Conservation (phyloP, 1,140 invertebrate genomes). For the Cherax quadricarinatus region DNA sequence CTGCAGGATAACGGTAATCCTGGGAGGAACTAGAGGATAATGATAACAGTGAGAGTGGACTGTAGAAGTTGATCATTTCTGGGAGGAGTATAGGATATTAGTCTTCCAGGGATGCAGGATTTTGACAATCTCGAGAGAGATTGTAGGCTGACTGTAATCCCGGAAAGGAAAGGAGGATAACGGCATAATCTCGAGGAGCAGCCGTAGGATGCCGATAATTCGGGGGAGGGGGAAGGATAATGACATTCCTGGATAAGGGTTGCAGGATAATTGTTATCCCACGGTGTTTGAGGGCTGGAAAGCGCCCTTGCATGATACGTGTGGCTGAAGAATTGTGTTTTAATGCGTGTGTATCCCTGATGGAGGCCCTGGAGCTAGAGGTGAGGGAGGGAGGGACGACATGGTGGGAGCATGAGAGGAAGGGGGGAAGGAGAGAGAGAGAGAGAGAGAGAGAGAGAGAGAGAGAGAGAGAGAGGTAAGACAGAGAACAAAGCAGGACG, state of each 20-base stretch:
- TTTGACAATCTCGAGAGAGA: too few relatives aligned
- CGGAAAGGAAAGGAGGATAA: too few relatives aligned
- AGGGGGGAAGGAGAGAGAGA: constrained; percentile 13
- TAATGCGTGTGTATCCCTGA: constrained; percentile 45
- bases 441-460: constrained; percentile 23
- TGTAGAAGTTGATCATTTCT: too few relatives aligned
- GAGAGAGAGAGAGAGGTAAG: not conserved
- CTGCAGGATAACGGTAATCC: too few relatives aligned
- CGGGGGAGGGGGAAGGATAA: constrained; percentile 29
- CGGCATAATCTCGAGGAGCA: too few relatives aligned
- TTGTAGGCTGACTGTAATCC: too few relatives aligned
- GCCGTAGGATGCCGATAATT: too few relatives aligned
- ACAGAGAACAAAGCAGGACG: not conserved
- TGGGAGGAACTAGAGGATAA: too few relatives aligned
- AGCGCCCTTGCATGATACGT: constrained; percentile 17
- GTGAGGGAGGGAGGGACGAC: not conserved
- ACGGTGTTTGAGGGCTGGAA: constrained; percentile 33
- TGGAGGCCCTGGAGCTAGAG: constrained; percentile 26
- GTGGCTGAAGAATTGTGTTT: constrained; percentile 53
- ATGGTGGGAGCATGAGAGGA: not conserved
- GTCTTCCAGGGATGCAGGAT: too few relatives aligned
- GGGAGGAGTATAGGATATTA: too few relatives aligned
- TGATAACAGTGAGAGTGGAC: too few relatives aligned
- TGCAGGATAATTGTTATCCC: constrained; percentile 44
- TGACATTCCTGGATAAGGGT: constrained; percentile 25